phyloP scores from a whole-genome alignment of 53 echinoderm and acorn worm genomes.

The Zoroaster sp. region DNA sequence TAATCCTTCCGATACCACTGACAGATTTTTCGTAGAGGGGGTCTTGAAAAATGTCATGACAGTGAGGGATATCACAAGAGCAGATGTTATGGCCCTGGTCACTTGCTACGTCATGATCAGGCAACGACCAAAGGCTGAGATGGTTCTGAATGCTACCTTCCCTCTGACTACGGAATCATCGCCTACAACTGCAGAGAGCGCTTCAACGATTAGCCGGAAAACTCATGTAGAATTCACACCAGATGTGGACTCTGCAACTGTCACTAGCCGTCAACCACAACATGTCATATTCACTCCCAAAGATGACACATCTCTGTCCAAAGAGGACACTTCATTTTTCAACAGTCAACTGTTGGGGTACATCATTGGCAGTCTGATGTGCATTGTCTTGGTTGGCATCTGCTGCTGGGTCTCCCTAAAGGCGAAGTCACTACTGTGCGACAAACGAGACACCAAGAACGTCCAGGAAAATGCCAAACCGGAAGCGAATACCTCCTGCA shows the following conservation, averaged over 20 bases:
- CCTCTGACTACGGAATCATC: neutral
- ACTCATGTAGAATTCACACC: no score
- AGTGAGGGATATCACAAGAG: neutral
- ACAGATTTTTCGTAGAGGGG: constrained; percentile 29
- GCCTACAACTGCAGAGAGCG: no score
- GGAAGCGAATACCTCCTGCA: neutral
- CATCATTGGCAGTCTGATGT: constrained; percentile 23
- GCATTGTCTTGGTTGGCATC: neutral
- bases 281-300: neutral
- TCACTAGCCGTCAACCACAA: neutral
- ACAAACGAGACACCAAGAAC: neutral
- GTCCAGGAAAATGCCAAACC: neutral
- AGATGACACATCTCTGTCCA: neutral
- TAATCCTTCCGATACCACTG: neutral
- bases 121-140: neutral
- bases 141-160: neutral
- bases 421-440: neutral
- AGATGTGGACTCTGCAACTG: no score
- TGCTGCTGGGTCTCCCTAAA: constrained; percentile 29
- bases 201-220: no score
- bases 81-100: neutral
- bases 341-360: constrained; percentile 1
- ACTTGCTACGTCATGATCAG: constrained; percentile 10
- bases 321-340: neutral
- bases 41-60: neutral